Evolutionary conservation across 64 coral and sea anemone genomes (phyloP), one percentile per base, ranked within the genome.

Genomic region (Pocillopora damicornis): DNA sequence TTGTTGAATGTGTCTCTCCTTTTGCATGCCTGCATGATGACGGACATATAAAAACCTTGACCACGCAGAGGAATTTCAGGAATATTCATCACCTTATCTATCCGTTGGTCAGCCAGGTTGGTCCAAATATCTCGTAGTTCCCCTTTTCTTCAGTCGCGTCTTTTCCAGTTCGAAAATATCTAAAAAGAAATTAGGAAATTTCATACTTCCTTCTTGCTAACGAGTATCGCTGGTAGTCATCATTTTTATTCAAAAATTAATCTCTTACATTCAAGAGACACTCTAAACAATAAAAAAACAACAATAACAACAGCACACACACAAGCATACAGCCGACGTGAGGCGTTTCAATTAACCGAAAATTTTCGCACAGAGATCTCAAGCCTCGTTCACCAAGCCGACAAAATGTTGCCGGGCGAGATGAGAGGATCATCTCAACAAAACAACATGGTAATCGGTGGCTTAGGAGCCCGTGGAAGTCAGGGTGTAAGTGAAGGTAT

Each of bases 331-430:
- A 23, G 20, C 9, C 20, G 2, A 25, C 15, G 2, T 73, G 0
- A 20, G 69, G 69, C 2, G 9, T 22, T 2, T 17, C 14, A 11
- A 20, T 88, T 62, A 15, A 0, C 12, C 76, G 26, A 60, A 58
- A 72, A 25, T 51, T 80, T 4, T 58, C 71, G 36, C 35, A 35
- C 76, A 93, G 91, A 93, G 77, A 93, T 93, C 7, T 87, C 91
- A 18, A 93, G 68, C 79, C 76, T 93, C 73, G 89, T 93, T 69
- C 87, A 69, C 13, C 91, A 93, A 77, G 91, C 86, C 60, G 91
- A 93, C 59, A 93, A 93, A 77, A 58, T 93, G 11, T 89, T 86
- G 9, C 91, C 91, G 63, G 84, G 23, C 26, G 91, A 93, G 25
- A 57, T 93, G 56, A 89, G 86, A 60, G 87, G 79, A 57, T 61